These are phyloP conservation scores for Sebastes schlegelii DNA, from an alignment of 2,113 vertebrate species.

Conservation along the genomic window DNA sequence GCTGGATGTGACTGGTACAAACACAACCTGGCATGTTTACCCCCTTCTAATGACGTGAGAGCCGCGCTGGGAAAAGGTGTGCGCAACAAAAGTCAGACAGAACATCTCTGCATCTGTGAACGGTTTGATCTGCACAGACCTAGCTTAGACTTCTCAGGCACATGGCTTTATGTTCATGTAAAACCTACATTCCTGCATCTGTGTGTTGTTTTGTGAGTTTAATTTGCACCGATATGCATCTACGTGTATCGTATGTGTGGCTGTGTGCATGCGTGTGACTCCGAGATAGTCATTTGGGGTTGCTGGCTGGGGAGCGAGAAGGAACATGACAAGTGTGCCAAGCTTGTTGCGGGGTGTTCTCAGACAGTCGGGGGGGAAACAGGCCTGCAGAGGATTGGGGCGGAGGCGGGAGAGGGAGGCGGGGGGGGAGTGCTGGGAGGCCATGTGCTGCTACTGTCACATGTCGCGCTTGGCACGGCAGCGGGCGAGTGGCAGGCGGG, in stretches of 20 bases:
- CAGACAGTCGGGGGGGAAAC: slow-evolving; percentile 32
- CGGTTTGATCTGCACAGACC: slow-evolving; percentile 21
- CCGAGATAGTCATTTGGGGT: slow-evolving; percentile 49
- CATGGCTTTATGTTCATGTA: not conserved
- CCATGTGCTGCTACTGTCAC: slow-evolving; percentile 82
- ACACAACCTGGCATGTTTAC: slow-evolving; percentile 56
- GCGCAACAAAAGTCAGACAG: slow-evolving; percentile 23
- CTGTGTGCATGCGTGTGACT: slow-evolving; percentile 27
- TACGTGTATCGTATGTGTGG: not conserved
- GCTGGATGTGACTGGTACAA: slow-evolving; percentile 45
- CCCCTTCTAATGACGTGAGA: slow-evolving; percentile 22
- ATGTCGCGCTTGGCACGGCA: slow-evolving; percentile 73
- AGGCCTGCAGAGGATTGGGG: slow-evolving; percentile 37
- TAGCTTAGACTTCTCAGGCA: not conserved
- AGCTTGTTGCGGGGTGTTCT: slow-evolving; percentile 65
- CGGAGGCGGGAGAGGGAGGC: not conserved
- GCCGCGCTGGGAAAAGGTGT: slow-evolving; percentile 25
- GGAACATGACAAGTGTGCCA: slow-evolving; percentile 64
- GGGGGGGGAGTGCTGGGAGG: slow-evolving; percentile 27
- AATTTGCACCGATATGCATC: slow-evolving; percentile 41
- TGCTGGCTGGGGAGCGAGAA: slow-evolving; percentile 47
- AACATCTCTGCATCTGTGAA: slow-evolving; percentile 13
- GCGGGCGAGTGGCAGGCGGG: slow-evolving; percentile 58
- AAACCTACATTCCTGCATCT: slow-evolving; percentile 18
- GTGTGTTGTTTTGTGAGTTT: slow-evolving; percentile 27